These are phyloP conservation scores for Cylloceria caligata DNA, from an alignment of 2,888 invertebrate genomes.

Conservation along the genomic window DNA sequence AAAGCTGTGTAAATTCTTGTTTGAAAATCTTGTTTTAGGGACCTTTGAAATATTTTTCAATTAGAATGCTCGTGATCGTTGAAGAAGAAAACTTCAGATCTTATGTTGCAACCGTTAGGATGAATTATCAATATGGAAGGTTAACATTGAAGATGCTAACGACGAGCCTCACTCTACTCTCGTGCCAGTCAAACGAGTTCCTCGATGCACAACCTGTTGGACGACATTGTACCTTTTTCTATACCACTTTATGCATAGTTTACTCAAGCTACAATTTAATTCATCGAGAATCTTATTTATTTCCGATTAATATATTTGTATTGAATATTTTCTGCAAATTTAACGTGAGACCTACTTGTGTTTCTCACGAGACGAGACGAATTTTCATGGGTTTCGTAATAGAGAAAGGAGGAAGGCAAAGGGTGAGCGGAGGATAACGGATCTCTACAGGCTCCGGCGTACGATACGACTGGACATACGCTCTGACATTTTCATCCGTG, in stretches of 20 bases:
- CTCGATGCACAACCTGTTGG: conserved; percentile 22
- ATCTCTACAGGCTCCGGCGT: not conserved
- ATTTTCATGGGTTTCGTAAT: conserved; percentile 61
- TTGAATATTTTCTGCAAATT: not conserved
- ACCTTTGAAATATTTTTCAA: too few species aligned
- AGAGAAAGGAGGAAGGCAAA: conserved; percentile 61
- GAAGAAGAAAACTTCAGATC: not conserved
- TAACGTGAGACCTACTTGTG: not conserved
- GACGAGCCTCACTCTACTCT: conserved; percentile 5
- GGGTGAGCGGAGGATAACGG: conserved; percentile 16
- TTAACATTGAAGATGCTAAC: not conserved
- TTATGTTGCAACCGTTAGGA: not conserved
- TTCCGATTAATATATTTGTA: not conserved
- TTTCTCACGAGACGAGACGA: conserved; percentile 20
- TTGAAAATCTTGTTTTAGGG: not conserved
- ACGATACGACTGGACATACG: conserved; percentile 55
- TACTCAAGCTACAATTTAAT: not conserved
- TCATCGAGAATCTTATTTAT: not conserved
- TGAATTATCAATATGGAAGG: not conserved
- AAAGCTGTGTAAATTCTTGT: not conserved
- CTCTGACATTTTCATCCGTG: conserved; percentile 63
- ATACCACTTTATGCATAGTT: conserved; percentile 2
- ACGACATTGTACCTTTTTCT: conserved; percentile 6
- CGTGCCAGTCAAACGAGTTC: conserved; percentile 29
- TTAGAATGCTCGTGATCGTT: not conserved